phyloP scores from a whole-genome alignment of 1,140 invertebrate species.

The Prorops nasuta region DNA sequence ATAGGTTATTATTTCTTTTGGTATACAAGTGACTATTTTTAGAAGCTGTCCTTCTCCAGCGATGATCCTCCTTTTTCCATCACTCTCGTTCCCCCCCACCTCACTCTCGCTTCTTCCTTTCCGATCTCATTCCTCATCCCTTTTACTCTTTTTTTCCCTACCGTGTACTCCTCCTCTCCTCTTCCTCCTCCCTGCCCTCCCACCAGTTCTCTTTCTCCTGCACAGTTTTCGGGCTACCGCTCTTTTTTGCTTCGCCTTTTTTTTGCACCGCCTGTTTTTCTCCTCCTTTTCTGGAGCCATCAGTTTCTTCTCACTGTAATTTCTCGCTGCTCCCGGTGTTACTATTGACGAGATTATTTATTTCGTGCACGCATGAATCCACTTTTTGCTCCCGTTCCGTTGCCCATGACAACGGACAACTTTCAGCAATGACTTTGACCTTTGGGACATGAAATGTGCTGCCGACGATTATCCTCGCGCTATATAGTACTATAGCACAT shows the following conservation, averaged over 20 bases:
- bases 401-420: too few species aligned
- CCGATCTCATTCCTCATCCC: constrained; percentile 1
- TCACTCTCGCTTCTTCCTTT: constrained; percentile 6
- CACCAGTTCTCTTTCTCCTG: neutral
- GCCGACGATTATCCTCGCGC: neutral
- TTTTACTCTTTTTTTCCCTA: neutral
- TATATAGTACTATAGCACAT: neutral
- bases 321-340: too few species aligned
- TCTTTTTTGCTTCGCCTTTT: neutral
- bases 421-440: too few species aligned
- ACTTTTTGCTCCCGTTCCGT: neutral
- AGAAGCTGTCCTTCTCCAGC: constrained; percentile 19
- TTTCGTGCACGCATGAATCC: neutral
- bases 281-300: neutral
- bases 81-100: neutral
- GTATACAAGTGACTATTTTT: constrained; percentile 33
- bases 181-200: constrained; percentile 3
- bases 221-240: neutral
- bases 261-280: neutral
- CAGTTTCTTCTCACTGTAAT: neutral
- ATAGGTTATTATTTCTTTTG: constrained; percentile 32
- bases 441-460: too few species aligned
- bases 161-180: neutral
- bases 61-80: constrained; percentile 20
- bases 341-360: neutral